Evolutionary conservation across 2,888 invertebrate genomes (phyloP), one percentile per base, ranked within the genome.

Genomic region (Lepas anatifera): DNA sequence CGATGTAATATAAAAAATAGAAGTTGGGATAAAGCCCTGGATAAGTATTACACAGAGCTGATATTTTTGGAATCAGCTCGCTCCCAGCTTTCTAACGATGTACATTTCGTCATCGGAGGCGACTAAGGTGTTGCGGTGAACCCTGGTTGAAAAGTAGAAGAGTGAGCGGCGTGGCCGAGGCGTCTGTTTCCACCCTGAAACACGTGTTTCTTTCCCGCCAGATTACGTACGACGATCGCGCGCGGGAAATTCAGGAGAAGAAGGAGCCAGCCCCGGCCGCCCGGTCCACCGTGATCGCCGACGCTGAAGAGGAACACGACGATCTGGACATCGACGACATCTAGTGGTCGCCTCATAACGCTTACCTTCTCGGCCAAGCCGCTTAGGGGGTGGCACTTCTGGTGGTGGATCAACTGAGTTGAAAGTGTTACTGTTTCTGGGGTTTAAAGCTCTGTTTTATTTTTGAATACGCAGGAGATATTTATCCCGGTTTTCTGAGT

Each of bases 171-270:
- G n/a, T n/a, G n/a, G n/a, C n/a, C n/a, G n/a, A n/a, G n/a, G n/a
- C n/a, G n/a, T n/a, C n/a, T n/a, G n/a, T n/a, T n/a, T n/a, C n/a
- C n/a, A n/a, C n/a, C n/a, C n/a, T n/a, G n/a, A n/a, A n/a, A n/a
- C n/a, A n/a, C n/a, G 77, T 83, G 87, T 22, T 48, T 27, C 41
- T 37, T 73, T 68, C 29, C 69, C 76, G 77, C 2, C 80, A 89
- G 85, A 93, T 94, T 80, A 92, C 92, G 80, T 94, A 93, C 79
- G 88, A 91, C 80, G 94, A 94, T 82, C 88, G 94, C 79, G 91
- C 90, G 68, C 69, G 71, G 68, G 64, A 71, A 66, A 25, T 69
- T 66, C 41, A 72, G 71, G 41, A 72, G 70, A n/a, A 71, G 68
- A 69, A 68, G 37, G 71, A 69, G 39, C 69, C 41, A n/a, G 69